These are phyloP conservation scores for Epistrophella euchroma DNA, from an alignment of 2,888 invertebrate species.

Conservation along the genomic window DNA sequence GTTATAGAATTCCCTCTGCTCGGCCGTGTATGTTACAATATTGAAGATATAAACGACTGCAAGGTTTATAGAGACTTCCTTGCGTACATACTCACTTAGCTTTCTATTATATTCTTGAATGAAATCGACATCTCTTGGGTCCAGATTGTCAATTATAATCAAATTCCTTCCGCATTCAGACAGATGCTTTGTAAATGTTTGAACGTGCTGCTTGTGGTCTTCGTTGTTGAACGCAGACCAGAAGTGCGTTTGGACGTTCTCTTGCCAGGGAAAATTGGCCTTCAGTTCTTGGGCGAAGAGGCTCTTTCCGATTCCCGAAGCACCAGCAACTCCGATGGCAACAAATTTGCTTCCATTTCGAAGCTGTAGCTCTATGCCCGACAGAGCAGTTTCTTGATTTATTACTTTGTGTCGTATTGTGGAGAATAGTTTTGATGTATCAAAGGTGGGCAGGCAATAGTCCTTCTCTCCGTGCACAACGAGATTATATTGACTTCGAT, in stretches of 20 bases:
- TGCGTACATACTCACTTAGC: conserved; percentile 1
- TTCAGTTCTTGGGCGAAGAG: conserved; percentile 78
- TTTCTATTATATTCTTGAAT: conserved; percentile 78
- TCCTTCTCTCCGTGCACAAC: conserved; percentile 79
- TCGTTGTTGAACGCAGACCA: conserved; percentile 77
- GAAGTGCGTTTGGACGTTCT: conserved; percentile 79
- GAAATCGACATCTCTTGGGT: conserved; percentile 76
- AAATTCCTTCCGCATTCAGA: conserved; percentile 81
- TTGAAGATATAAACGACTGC: conserved; percentile 81
- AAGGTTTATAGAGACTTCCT: conserved; percentile 68
- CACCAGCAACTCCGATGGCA: conserved; percentile 79
- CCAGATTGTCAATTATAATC: conserved; percentile 81
- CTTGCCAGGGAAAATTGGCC: conserved; percentile 80
- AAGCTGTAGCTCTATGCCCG: conserved; percentile 77
- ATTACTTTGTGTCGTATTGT: conserved; percentile 63
- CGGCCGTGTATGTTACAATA: conserved; percentile 76
- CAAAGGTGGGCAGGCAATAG: conserved; percentile 78
- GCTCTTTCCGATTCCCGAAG: conserved; percentile 81
- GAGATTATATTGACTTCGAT: conserved; percentile 79
- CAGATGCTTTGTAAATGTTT: conserved; percentile 75
- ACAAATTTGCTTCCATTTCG: conserved; percentile 77
- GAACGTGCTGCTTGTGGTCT: conserved; percentile 66
- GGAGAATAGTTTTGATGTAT: conserved; percentile 74
- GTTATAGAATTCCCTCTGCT: conserved; percentile 52
- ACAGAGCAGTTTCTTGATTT: conserved; percentile 75